Evolutionary conservation across 2,888 invertebrate genomes (phyloP), one percentile per base, ranked within the genome.

Genomic region (Choristoneura rosaceana): DNA sequence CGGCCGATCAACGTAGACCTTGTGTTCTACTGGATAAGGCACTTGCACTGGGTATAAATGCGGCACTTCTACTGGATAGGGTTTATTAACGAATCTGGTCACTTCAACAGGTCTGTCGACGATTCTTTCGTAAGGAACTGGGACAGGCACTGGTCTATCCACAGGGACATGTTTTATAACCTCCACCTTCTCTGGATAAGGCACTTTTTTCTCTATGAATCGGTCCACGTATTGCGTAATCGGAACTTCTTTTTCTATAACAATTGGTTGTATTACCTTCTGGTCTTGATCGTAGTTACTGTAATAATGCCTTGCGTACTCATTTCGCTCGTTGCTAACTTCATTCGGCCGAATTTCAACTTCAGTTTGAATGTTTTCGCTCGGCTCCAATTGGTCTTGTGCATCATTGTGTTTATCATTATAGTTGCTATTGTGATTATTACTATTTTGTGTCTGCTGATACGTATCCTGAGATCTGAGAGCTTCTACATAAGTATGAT

Each of bases 51-150:
- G 78, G 17, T 80, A 84, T 75, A 77, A 85, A 69, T 87, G 84
- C 0, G 91, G 87, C 4, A 94, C 93, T 69, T 95, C 94, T 14
- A 95, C 95, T 0, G 95, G 95, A 74, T 95, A 94, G 0, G 95
- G 95, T 73, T 96, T 95, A 75, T 96, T 95, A 0, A 95, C 90
- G 74, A 92, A 91, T 78, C 85, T 90, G 0, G 94, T 92, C 0
- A 94, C 88, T 83, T 94, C 93, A 0, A 94, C 86, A 0, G 95
- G 95, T 81, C 93, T 95, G 77, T 95, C 95, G 0, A 95, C 88
- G 4, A 94, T 85, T 75, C 93, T 95, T 74, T 95, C 95, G 52
- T 88, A 87, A n/a, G 88, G 88, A 0, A 95, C 91, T 0, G 91
- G 87, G 1, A 90, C 86, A 2, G 92, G 88, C 0, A 94, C 88